Base-by-base conservation (phyloP, 1,140 invertebrate species). In the Brachionus calyciflorus region DNA sequence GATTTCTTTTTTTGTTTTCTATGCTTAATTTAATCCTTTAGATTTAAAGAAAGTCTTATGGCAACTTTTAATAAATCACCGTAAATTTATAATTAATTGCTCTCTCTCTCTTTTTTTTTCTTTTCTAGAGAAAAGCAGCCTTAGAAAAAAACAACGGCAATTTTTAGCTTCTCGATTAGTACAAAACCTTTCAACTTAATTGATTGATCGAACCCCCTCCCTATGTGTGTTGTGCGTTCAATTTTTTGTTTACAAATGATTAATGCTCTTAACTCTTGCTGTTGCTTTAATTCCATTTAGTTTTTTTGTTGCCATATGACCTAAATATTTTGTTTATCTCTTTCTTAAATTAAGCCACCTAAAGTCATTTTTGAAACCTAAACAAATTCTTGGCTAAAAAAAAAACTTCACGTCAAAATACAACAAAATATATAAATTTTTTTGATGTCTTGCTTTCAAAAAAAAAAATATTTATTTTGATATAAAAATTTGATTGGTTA, bases 71-170 rank as follows among this genome's bases (percentile, higher is more conserved):
- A 60, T 60, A 60, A 60, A 60, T 60, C 55, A 60, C 55, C 55
- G 55, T 60, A 60, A 60, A 60, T 60, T 60, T 60, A 37, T 37
- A 60, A 60, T 60, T 60, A 60, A 60, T 60, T 60, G 55, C 55
- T 60, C 30, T 60, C 28, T 26, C 17, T 55, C 30, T 55, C 12
- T 55, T 55, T 55, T 3, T 55, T 55, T n/a, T 30, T 55, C 9
- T 28, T 28, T 28, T 28, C 14, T 24, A 53, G 1, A 53, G 30
- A 55, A 60, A 60, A 60, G 55, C 33, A 60, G 55, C 55, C 55
- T 37, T 7, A 5, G 9, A 40, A 37, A n/a, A n/a, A n/a, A n/a
- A n/a, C n/a, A n/a, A 60, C 55, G n/a, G 55, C 33, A 60, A 33
- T 37, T 37, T n/a, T n/a, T n/a, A n/a, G n/a, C 28, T 30, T 37